Conservation (phyloP, 1,140 invertebrate genomes). For the Paraescarpia echinospica region DNA sequence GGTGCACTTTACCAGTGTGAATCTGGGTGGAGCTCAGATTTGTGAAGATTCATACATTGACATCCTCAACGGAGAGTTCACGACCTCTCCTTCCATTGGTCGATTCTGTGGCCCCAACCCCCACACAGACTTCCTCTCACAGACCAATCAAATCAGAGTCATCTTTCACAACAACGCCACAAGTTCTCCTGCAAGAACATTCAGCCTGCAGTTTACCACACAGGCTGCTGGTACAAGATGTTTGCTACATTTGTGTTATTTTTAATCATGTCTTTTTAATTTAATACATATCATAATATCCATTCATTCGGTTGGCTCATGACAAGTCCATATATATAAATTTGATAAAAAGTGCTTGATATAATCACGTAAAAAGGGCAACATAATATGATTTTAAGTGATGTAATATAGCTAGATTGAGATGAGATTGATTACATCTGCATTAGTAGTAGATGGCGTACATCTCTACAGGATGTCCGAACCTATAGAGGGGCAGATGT, state of each 20-base stretch:
- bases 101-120: conserved; percentile 77
- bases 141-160: conserved; percentile 81
- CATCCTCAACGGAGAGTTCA: conserved; percentile 80
- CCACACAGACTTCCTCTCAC: conserved; percentile 81
- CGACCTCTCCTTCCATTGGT: conserved; percentile 60
- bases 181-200: conserved; percentile 65
- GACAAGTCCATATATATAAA: too few relatives aligned
- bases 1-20: conserved; percentile 91
- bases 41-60: conserved; percentile 92
- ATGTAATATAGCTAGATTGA: too few relatives aligned
- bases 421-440: too few relatives aligned
- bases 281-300: not conserved
- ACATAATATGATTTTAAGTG: too few relatives aligned
- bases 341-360: too few relatives aligned
- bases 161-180: conserved; percentile 86
- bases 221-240: not conserved
- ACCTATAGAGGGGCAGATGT: too few relatives aligned
- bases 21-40: conserved; percentile 82
- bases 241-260: not conserved
- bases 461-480: too few relatives aligned
- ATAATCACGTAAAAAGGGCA: too few relatives aligned
- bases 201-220: not conserved
- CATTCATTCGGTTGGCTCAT: too few relatives aligned
- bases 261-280: not conserved
- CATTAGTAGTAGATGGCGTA: too few relatives aligned